Evolutionary conservation across 2,113 vertebrate species (phyloP).

Genomic region (Mesocricetus auratus): DNA sequence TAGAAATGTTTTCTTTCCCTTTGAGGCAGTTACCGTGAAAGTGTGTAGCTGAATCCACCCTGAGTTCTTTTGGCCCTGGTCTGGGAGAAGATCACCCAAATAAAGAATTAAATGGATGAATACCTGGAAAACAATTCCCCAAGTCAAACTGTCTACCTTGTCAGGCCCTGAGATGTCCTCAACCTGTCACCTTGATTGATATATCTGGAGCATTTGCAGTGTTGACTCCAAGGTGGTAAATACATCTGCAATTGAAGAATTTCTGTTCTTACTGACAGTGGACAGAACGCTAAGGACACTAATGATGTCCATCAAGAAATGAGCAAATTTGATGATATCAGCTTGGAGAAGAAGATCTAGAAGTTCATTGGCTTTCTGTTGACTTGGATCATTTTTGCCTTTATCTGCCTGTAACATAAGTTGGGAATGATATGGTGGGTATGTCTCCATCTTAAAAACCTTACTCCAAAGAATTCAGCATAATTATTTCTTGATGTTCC

Average conservation of each 20-base stretch:
- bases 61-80: slow-evolving; percentile 82
- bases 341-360: slow-evolving; percentile 77
- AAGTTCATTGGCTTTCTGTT: slow-evolving; percentile 73
- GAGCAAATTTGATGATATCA: slow-evolving; percentile 79
- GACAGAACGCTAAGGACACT: slow-evolving; percentile 82
- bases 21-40: slow-evolving; percentile 80
- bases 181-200: slow-evolving; percentile 80
- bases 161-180: not conserved
- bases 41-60: slow-evolving; percentile 63
- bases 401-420: slow-evolving; percentile 67
- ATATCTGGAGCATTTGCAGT: slow-evolving; percentile 79
- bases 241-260: slow-evolving; percentile 82
- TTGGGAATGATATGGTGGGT: not conserved
- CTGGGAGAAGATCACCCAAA: slow-evolving; percentile 50
- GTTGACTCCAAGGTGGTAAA: slow-evolving; percentile 79
- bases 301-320: slow-evolving; percentile 82
- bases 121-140: not conserved
- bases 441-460: not conserved
- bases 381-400: slow-evolving; percentile 45
- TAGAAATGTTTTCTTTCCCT: slow-evolving; percentile 82
- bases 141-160: not conserved
- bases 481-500: not conserved
- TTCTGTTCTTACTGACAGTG: slow-evolving; percentile 69
- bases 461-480: not conserved
- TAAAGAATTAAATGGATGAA: not conserved